A percentile compares a stretch with the other conserved stretches of the same genome.
Conservation (phyloP, 2,113 vertebrate genomes). For the Hyperoodon ampullatus region DNA sequence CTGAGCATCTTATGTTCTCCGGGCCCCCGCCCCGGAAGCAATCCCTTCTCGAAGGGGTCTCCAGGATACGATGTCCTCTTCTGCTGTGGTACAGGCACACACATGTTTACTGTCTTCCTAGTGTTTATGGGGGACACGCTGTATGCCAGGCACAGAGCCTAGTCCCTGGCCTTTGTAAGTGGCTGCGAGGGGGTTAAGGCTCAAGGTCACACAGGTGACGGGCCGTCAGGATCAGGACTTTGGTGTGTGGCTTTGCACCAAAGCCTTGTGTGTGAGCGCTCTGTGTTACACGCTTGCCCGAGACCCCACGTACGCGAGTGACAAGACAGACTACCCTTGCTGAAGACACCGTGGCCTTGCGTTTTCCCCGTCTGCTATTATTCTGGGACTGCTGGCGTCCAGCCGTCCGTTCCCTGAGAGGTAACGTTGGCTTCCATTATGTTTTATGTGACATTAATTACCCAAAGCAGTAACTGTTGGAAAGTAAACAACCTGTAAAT, state of each 20-base stretch:
- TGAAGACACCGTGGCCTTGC: fast-evolving
- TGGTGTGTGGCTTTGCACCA: background rate
- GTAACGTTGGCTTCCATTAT: slow-evolving; percentile 51
- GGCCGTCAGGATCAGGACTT: background rate
- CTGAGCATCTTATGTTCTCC: background rate
- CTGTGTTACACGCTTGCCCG: too few relatives aligned
- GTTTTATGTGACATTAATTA: slow-evolving; percentile 80
- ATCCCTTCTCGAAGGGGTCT: background rate
- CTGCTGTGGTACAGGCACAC: background rate
- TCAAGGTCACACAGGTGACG: background rate
- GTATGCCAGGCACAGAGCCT: background rate
- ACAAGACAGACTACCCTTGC: fast-evolving
- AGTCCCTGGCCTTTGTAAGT: background rate
- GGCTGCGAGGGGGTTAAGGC: background rate
- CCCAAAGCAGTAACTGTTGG: slow-evolving; percentile 68
- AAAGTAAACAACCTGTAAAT: slow-evolving; percentile 78
- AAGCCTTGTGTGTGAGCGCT: background rate
- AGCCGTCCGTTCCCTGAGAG: slow-evolving; percentile 43
- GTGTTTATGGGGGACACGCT: background rate
- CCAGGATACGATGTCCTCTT: background rate
- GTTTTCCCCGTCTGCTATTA: slow-evolving; percentile 1
- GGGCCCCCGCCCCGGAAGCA: background rate
- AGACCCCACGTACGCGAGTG: fast-evolving
- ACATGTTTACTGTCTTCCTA: background rate
- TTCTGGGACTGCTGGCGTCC: background rate